These are phyloP conservation scores for Tenthredo amoena DNA, from an alignment of 2,888 invertebrate genomes.

Conservation along the genomic window DNA sequence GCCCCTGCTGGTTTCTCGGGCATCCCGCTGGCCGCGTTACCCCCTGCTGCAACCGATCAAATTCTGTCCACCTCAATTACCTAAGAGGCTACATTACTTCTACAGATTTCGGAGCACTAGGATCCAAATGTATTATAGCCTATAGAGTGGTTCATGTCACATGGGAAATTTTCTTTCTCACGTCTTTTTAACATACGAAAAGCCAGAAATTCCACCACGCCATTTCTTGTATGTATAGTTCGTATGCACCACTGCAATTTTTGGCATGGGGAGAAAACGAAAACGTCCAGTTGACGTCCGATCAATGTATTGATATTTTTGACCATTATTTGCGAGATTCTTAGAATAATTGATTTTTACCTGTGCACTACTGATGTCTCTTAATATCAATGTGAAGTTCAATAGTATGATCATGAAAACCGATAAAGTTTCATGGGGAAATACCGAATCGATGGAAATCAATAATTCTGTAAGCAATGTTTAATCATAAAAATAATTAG, in stretches of 20 bases:
- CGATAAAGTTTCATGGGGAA: not conserved
- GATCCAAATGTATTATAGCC: conserved; percentile 32
- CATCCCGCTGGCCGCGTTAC: conserved; percentile 52
- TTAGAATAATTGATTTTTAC: not conserved
- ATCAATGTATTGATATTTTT: not conserved
- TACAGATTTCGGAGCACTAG: conserved; percentile 1
- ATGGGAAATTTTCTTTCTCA: not conserved
- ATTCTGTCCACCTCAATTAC: conserved; percentile 53
- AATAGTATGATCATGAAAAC: not conserved
- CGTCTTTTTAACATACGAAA: conserved; percentile 6
- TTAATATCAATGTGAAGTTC: not conserved
- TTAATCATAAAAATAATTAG: conserved; percentile 15
- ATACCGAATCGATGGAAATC: not conserved
- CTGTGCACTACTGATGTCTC: not conserved
- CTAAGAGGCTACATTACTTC: conserved; percentile 47
- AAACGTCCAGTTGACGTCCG: not conserved
- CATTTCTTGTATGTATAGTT: not conserved
- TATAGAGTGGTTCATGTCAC: conserved; percentile 21
- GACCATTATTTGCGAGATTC: not conserved
- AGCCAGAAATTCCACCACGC: not conserved
- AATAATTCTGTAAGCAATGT: not conserved
- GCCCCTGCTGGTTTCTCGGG: conserved; percentile 48
- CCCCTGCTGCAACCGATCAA: conserved; percentile 52
- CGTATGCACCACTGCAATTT: not conserved
- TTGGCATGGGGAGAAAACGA: not conserved